Evolutionary conservation across 2,888 invertebrate species (phyloP), one percentile per base, ranked within the genome.

Genomic region (Agrotis puta): DNA sequence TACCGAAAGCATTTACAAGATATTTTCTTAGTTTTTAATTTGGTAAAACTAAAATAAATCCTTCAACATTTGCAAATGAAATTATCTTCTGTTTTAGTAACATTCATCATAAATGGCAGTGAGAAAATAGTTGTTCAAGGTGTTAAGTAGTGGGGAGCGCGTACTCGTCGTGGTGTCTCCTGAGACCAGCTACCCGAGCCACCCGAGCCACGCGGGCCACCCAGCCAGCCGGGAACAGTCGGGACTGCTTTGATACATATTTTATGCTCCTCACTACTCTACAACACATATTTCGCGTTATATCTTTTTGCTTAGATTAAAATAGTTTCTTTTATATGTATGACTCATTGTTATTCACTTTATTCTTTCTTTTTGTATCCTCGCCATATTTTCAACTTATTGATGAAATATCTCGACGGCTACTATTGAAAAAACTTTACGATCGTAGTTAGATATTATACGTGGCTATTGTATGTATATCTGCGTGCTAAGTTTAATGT

Each of bases 241-340:
- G 92, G 90, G 90, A 94, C 88, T 92, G 94, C 92, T 96, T 95
- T 95, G 95, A 95, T 96, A 95, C 95, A 96, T 95, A 95, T 95
- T 95, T 94, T 93, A 95, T 94, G 92, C 90, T 91, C 86, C 89
- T 90, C 89, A 90, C 91, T 91, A 92, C 91, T 92, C 88, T 88
- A 86, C 89, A 89, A 91, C 91, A 91, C 89, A 90, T 90, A 90
- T 89, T 90, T 87, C 87, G 87, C 88, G 87, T 91, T 89, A 88
- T 90, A 90, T 91, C 89, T 88, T 89, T 88, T 89, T 90, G 88
- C 88, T 90, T 88, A 91, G 89, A 92, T 91, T 92, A 91, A 90
- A 91, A 92, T 90, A 90, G 89, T 92, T 87, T 89, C 86, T 87
- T 89, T 89, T 87, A 69, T 66, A 84, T 85, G 81, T 85, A 64